A percentile compares a stretch with the other conserved stretches of the same genome.
These are phyloP conservation scores for Philotrypesis tridentata DNA, from an alignment of 1,140 invertebrate genomes.

Conservation along the genomic window DNA sequence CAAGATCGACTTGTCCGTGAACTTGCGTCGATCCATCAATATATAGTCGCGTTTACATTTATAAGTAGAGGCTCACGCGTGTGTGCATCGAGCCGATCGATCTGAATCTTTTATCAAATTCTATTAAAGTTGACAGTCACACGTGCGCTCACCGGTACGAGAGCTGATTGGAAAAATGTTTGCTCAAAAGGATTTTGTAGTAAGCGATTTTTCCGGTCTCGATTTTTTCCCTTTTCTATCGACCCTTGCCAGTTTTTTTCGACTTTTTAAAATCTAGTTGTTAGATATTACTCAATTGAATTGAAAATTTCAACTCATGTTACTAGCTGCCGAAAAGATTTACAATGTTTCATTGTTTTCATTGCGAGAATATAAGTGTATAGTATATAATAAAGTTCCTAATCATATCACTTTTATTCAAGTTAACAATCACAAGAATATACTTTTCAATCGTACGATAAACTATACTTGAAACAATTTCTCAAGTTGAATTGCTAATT, in stretches of 20 bases:
- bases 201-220: not conserved
- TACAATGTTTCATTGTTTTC: not conserved
- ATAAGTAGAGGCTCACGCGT: not conserved
- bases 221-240: not conserved
- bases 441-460: not conserved
- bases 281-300: not conserved
- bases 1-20: not conserved
- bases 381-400: not conserved
- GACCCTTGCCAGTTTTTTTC: not conserved
- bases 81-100: not conserved
- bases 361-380: not conserved
- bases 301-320: not conserved
- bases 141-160: not conserved
- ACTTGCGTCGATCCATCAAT: not conserved
- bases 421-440: not conserved
- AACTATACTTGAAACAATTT: too few species aligned
- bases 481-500: too few species aligned
- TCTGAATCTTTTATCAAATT: constrained; percentile 12
- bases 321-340: not conserved
- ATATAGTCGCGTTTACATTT: not conserved
- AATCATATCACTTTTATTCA: not conserved
- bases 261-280: not conserved
- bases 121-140: not conserved
- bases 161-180: not conserved
- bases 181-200: not conserved